Conservation (phyloP, 1,140 invertebrate species). For the Ridgeia piscesae region DNA sequence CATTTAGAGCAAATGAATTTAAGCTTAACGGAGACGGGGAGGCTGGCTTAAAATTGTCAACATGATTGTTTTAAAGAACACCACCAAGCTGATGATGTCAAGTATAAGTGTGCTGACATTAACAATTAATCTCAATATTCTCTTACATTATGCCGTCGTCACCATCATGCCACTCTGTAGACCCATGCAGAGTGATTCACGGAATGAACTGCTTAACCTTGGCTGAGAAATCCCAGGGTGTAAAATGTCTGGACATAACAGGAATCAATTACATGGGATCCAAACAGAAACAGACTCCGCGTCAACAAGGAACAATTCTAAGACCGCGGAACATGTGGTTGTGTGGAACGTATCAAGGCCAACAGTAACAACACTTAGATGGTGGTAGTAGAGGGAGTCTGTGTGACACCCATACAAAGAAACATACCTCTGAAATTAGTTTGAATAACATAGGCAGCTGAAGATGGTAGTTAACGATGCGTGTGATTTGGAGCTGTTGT, state of each 20-base stretch:
- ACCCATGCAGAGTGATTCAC: neutral
- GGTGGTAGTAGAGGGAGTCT: too few relatives aligned
- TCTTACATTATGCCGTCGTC: neutral
- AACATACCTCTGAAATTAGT: neutral
- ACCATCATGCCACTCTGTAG: neutral
- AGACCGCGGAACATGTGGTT: neutral
- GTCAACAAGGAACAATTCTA: neutral
- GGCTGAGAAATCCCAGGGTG: neutral
- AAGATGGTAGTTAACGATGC: neutral
- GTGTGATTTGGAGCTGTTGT: neutral
- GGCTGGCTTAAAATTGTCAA: neutral
- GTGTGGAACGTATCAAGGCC: neutral
- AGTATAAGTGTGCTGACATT: neutral
- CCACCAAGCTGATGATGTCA: neutral
- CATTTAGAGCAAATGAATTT: too few relatives aligned
- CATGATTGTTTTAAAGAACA: neutral
- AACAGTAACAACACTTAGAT: neutral
- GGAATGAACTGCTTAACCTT: neutral
- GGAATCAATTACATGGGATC: neutral
- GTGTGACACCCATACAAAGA: neutral
- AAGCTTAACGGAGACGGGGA: neutral
- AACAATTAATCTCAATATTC: neutral
- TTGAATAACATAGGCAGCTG: neutral
- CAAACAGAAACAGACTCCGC: neutral
- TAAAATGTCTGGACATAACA: neutral